These are phyloP conservation scores for Neodiprion virginianus DNA, from an alignment of 1,140 invertebrate species.

Conservation along the genomic window DNA sequence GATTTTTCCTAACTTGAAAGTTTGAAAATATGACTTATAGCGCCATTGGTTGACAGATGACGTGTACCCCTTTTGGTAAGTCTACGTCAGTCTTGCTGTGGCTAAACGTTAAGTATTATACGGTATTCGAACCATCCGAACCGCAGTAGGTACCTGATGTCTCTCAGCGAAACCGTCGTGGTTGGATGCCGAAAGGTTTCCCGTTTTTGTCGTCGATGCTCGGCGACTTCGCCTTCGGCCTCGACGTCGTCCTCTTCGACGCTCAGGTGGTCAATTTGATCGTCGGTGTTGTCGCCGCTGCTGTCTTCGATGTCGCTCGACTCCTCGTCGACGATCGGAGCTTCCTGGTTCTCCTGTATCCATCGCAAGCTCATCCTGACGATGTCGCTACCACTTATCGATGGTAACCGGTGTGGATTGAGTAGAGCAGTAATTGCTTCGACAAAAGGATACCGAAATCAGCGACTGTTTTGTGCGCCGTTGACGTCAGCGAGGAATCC, in stretches of 20 bases:
- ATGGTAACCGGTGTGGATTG: too few species aligned
- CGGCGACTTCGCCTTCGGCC: constrained; percentile 16
- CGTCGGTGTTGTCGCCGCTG: constrained; percentile 53
- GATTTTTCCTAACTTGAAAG: neutral
- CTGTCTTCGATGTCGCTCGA: constrained; percentile 57
- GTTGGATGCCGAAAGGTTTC: constrained; percentile 34
- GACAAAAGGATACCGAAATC: neutral
- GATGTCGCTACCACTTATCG: neutral
- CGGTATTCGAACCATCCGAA: neutral
- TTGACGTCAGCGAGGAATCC: too few species aligned
- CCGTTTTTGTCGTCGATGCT: constrained; percentile 30
- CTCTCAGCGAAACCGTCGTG: constrained; percentile 39
- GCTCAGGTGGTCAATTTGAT: constrained; percentile 40
- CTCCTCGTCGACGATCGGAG: constrained; percentile 54
- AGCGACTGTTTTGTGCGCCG: too few species aligned
- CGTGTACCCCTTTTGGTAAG: constrained; percentile 9
- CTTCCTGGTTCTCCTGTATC: constrained; percentile 53
- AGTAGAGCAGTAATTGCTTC: too few species aligned
- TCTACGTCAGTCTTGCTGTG: constrained; percentile 9
- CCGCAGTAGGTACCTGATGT: constrained; percentile 34
- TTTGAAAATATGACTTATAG: too few species aligned
- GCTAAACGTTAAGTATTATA: neutral
- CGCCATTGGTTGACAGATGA: neutral
- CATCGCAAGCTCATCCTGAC: constrained; percentile 52
- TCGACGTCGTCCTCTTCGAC: constrained; percentile 28